Percentiles rank a stretch among this genome's conserved stretches.
Evolutionary conservation across 2,888 invertebrate genomes (phyloP).

Genomic region (Dendrolimus houi): DNA sequence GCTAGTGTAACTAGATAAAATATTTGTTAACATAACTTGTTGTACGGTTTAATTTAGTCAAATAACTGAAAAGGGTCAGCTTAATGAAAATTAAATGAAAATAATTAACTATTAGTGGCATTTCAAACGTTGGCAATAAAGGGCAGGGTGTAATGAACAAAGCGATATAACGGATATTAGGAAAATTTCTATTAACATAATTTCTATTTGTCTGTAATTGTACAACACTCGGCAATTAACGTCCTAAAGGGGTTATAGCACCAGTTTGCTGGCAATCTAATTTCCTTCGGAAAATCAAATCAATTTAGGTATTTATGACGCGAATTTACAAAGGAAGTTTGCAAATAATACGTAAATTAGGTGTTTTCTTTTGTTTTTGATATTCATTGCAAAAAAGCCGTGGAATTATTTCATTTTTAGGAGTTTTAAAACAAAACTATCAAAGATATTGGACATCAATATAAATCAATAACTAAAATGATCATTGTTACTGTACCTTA

Average conservation of each 20-base stretch:
- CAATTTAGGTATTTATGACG: conserved; percentile 14
- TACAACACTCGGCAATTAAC: conserved; percentile 22
- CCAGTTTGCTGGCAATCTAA: conserved; percentile 19
- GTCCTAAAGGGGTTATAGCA: conserved; percentile 17
- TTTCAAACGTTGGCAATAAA: conserved; percentile 36
- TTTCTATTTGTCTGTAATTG: conserved; percentile 43
- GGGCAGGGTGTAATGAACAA: conserved; percentile 37
- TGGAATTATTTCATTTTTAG: no score
- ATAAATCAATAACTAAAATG: no score
- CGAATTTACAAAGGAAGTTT: conserved; percentile 1
- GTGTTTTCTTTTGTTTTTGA: no score
- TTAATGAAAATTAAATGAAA: conserved; percentile 29
- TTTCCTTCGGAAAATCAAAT: conserved; percentile 21
- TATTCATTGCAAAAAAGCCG: no score
- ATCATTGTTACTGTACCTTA: no score
- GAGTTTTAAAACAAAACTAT: no score
- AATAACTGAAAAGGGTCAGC: conserved; percentile 1
- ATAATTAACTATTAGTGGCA: conserved; percentile 40
- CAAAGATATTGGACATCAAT: no score
- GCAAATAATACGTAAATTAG: not conserved
- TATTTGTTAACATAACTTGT: not conserved
- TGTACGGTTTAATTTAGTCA: not conserved
- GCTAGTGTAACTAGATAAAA: not conserved
- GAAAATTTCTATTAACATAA: conserved; percentile 41
- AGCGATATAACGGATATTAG: conserved; percentile 43